Evolutionary conservation across 2,888 invertebrate species (phyloP).

Genomic region (Ophioninae sp.): DNA sequence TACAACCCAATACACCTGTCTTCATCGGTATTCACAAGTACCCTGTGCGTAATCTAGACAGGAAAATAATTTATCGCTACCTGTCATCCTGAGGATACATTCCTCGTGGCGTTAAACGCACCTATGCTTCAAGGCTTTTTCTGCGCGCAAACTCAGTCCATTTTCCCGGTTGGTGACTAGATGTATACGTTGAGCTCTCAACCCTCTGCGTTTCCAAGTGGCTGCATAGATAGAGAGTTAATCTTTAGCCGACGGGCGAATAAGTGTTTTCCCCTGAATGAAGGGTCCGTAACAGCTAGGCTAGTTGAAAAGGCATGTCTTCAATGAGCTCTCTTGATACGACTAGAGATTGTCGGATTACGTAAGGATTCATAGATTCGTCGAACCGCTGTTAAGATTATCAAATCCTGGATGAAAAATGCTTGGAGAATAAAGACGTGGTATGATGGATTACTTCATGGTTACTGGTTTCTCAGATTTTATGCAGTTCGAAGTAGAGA

Average conservation of each 20-base stretch:
- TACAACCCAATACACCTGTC: conserved; percentile 16
- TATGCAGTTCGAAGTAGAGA: no score
- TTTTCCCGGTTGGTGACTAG: conserved; percentile 4
- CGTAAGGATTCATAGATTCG: conserved; percentile 22
- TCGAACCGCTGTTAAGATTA: conserved; percentile 11
- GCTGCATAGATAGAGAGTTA: conserved; percentile 20
- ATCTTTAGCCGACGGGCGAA: conserved; percentile 29
- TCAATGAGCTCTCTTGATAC: conserved; percentile 41
- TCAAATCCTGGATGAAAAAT: conserved; percentile 36
- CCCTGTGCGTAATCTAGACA: neutral
- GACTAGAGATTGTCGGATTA: conserved; percentile 45
- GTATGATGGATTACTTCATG: neutral
- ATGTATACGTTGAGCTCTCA: neutral
- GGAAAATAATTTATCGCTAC: conserved; percentile 36
- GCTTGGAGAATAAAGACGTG: conserved; percentile 12
- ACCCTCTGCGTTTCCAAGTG: conserved; percentile 49
- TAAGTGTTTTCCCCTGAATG: conserved; percentile 42
- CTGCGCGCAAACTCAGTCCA: conserved; percentile 43
- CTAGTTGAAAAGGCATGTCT: conserved; percentile 51
- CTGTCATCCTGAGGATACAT: neutral
- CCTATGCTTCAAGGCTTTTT: conserved; percentile 27
- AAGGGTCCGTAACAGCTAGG: conserved; percentile 42
- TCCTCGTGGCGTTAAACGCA: conserved; percentile 11
- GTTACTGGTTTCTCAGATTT: no score
- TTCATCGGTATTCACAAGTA: neutral